A percentile compares a stretch with the other conserved stretches of the same genome.
These are phyloP conservation scores for Drosophila nr. fundita DNA, from an alignment of 2,888 invertebrate species.

Conservation along the genomic window DNA sequence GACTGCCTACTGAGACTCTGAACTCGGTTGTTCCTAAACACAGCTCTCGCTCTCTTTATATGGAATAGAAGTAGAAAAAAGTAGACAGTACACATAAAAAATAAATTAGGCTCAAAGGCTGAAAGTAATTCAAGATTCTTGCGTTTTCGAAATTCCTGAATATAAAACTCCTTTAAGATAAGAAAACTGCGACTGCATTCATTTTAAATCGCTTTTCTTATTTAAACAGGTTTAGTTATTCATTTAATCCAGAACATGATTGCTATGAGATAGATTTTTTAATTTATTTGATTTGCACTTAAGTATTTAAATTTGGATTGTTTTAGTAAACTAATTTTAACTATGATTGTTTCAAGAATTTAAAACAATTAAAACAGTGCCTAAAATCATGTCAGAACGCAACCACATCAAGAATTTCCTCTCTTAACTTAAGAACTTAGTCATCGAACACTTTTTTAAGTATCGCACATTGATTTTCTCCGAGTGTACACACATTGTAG, in stretches of 20 bases:
- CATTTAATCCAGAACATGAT: not conserved
- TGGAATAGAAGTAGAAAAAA: slow-evolving; percentile 29
- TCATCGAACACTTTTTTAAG: not conserved
- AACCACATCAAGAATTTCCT: not conserved
- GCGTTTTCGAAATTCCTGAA: not conserved
- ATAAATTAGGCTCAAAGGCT: not conserved
- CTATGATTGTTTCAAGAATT: not conserved
- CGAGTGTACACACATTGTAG: slow-evolving; percentile 5
- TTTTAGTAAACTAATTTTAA: not conserved
- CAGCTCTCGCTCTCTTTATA: not conserved
- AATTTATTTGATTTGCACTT: not conserved
- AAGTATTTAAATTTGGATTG: not conserved
- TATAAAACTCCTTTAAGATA: not conserved
- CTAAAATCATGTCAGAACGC: not conserved
- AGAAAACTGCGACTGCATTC: not conserved
- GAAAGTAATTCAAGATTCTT: not conserved
- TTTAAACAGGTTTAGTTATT: not conserved
- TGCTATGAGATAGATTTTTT: not conserved
- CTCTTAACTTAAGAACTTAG: not conserved
- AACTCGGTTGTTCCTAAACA: slow-evolving; percentile 25
- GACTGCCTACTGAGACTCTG: slow-evolving; percentile 23
- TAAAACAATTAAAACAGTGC: not conserved
- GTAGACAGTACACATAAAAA: slow-evolving; percentile 34
- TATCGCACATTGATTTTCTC: not conserved
- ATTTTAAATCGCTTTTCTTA: not conserved